Evolutionary conservation across 2,888 invertebrate genomes (phyloP), one percentile per base, ranked within the genome.

Genomic region (Sinopyrophorus schimmeli): DNA sequence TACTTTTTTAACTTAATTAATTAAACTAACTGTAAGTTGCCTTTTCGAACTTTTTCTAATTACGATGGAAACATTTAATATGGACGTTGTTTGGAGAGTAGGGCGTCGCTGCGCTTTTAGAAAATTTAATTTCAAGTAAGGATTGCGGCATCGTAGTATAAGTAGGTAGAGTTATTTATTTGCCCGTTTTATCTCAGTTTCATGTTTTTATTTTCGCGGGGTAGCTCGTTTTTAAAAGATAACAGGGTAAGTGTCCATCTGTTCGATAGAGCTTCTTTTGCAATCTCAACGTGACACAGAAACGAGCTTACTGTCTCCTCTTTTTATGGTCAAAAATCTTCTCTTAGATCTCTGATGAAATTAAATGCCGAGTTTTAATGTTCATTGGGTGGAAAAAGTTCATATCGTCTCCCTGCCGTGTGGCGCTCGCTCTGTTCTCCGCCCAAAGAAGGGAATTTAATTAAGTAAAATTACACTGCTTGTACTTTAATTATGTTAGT

Each of bases 401-500:
- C 73, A 73, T 74, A 74, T 74, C 74, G 71, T 69, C 67, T 63
- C 67, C 62, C 60, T 59, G 64, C 61, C 64, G 63, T 67, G 59
- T 59, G 61, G 59, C 63, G 57, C 59, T 56, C 63, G 57, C 54
- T 51, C 53, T 44, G 53, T 47, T 49, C 63, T 57, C 65, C 65
- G 59, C 61, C 64, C 60, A 71, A 72, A 74, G 74, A 74, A 76
- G 75, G 74, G 75, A 76, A 76, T 76, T 76, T 76, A 76, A 76
- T 76, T 76, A 76, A 76, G 76, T 76, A 73, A 76, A 76, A 76
- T 76, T 76, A 76, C 76, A 73, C 70, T 73, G 75, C 75, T 76
- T 76, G 76, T 76, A 74, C 73, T 76, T 76, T 76, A 76, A 76
- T 76, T 76, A 76, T 76, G 75, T 76, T 75, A 75, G 74, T 75